Percentiles rank a stretch among this genome's conserved stretches.
These are phyloP conservation scores for Chymomyza procnemis DNA, from an alignment of 2,888 invertebrate genomes.

Conservation along the genomic window DNA sequence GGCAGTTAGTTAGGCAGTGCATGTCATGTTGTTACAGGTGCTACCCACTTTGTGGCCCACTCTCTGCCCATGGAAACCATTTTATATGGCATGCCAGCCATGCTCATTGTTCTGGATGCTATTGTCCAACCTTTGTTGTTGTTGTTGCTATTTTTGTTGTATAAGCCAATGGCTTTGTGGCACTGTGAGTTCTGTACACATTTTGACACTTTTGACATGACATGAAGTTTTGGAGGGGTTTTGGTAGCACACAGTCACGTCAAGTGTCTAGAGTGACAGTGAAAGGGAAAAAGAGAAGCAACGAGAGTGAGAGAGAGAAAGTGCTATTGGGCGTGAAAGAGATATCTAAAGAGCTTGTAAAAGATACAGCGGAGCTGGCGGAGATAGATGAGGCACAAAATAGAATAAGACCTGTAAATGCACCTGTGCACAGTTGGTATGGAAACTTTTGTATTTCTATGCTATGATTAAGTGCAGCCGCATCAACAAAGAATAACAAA, in stretches of 20 bases:
- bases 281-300: neutral
- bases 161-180: slow-evolving; percentile 9
- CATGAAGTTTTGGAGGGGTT: slow-evolving; percentile 15
- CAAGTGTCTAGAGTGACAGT: neutral
- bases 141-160: neutral
- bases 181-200: slow-evolving; percentile 14
- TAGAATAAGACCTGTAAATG: slow-evolving; percentile 10
- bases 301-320: neutral
- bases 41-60: neutral
- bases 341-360: neutral
- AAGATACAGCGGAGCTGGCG: neutral
- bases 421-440: slow-evolving; percentile 16
- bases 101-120: neutral
- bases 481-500: neutral
- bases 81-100: neutral
- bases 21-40: slow-evolving; percentile 14
- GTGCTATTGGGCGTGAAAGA: too few relatives aligned
- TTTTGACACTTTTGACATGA: slow-evolving; percentile 46
- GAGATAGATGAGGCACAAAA: slow-evolving; percentile 5
- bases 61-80: neutral
- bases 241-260: neutral
- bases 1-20: slow-evolving; percentile 15
- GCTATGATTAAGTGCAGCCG: slow-evolving; percentile 5
- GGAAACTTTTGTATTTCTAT: neutral
- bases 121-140: neutral